These are phyloP conservation scores for Spinus pinus DNA, from an alignment of 2,797 vertebrate species.

Conservation along the genomic window DNA sequence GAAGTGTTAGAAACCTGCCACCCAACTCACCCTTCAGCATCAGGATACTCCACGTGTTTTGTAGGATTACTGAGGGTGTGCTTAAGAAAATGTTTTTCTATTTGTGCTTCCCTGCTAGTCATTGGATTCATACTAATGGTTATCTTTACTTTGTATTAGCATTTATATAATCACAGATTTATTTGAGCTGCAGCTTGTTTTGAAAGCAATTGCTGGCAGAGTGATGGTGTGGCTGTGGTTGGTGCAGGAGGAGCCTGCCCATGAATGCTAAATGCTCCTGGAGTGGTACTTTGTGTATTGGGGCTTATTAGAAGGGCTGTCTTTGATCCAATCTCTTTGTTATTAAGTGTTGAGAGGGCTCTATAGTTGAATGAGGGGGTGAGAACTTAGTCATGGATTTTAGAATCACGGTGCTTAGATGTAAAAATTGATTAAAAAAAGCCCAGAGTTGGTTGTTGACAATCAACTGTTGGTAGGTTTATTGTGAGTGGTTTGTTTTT, in stretches of 20 bases:
- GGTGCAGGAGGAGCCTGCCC: rapidly evolving
- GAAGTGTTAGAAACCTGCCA: neutral
- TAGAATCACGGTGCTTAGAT: neutral
- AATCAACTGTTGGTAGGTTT: neutral
- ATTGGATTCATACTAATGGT: neutral
- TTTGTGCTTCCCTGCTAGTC: neutral
- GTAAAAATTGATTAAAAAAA: neutral
- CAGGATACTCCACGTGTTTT: rapidly evolving
- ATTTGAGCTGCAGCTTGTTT: neutral
- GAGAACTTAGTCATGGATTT: neutral
- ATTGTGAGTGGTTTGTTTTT: neutral
- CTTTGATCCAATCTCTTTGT: neutral
- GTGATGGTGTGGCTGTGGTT: neutral
- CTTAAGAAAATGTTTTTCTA: neutral
- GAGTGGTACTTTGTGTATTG: neutral
- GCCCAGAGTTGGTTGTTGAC: neutral
- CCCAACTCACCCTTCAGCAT: rapidly evolving
- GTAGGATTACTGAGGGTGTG: neutral
- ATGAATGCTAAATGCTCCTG: neutral
- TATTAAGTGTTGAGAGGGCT: neutral
- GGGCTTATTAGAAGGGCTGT: neutral
- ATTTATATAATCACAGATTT: neutral
- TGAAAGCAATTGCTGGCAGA: neutral
- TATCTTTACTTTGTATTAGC: neutral
- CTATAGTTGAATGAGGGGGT: neutral